These are phyloP conservation scores for Pogonognathellus flavescens DNA, from an alignment of 1,140 invertebrate species.

Conservation along the genomic window DNA sequence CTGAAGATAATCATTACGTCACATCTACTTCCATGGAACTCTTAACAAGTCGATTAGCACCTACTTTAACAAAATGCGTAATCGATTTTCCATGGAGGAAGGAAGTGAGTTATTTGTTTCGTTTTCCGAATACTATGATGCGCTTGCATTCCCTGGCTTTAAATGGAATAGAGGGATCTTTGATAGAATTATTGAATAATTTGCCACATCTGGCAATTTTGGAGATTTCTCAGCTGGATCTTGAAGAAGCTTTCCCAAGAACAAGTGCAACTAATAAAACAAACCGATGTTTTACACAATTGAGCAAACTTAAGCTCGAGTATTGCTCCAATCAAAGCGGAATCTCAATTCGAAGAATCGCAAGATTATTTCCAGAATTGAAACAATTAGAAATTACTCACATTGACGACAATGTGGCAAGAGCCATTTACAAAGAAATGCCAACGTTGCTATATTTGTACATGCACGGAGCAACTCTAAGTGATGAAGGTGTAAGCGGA, in stretches of 20 bases:
- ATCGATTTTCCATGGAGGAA: conserved; percentile 46
- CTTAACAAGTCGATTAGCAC: not conserved
- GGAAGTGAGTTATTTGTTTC: conserved; percentile 19
- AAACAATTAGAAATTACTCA: conserved; percentile 23
- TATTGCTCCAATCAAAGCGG: conserved; percentile 38
- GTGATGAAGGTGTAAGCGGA: conserved; percentile 23
- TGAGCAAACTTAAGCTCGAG: conserved; percentile 7
- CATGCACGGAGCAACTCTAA: not conserved
- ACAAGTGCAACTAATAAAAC: not conserved
- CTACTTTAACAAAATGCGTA: not conserved
- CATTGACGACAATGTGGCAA: conserved; percentile 6
- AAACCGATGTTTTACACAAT: not conserved
- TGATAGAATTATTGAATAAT: not conserved
- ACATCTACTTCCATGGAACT: not conserved
- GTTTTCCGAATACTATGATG: conserved; percentile 1
- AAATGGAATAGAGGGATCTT: conserved; percentile 1
- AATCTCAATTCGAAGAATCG: conserved; percentile 6
- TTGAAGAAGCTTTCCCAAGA: conserved; percentile 36
- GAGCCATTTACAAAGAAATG: conserved; percentile 30
- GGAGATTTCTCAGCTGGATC: conserved; percentile 51
- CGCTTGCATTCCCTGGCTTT: conserved; percentile 1
- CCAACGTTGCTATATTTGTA: not conserved
- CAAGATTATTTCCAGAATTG: conserved; percentile 35
- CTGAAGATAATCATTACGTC: conserved; percentile 15
- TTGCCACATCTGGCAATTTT: not conserved